These are phyloP conservation scores for Columba guinea DNA, from an alignment of 2,797 vertebrate genomes.

Conservation along the genomic window DNA sequence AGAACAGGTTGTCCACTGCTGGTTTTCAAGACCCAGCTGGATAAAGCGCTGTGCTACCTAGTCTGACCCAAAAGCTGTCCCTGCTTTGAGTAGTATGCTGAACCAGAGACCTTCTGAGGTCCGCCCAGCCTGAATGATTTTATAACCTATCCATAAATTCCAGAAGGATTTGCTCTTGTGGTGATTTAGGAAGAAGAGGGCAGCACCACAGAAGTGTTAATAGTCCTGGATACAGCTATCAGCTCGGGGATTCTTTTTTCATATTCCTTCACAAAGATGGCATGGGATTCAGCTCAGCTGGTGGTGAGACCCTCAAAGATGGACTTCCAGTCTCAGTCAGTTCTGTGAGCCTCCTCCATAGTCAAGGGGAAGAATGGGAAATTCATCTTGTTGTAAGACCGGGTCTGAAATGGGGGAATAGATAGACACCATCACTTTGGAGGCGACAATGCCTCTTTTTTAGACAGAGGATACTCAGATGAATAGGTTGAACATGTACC, in stretches of 20 bases:
- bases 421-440: background rate
- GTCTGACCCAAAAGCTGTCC: background rate
- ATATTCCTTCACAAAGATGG: background rate
- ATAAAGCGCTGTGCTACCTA: background rate
- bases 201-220: background rate
- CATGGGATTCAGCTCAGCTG: background rate
- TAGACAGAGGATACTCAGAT: background rate
- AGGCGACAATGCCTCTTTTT: background rate
- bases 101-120: background rate
- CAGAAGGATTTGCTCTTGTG: background rate
- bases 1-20: background rate
- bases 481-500: background rate
- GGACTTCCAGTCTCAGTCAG: background rate
- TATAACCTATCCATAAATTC: background rate
- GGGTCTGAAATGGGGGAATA: background rate
- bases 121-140: background rate
- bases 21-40: background rate
- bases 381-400: background rate
- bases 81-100: background rate
- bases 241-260: background rate
- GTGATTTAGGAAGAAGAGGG: background rate
- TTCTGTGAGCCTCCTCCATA: background rate
- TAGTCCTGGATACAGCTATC: background rate
- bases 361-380: background rate
- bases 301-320: background rate